Percentiles rank a stretch among this genome's conserved stretches.
These are phyloP conservation scores for Entomobrya multifasciata DNA, from an alignment of 2,888 invertebrate genomes.

Conservation along the genomic window DNA sequence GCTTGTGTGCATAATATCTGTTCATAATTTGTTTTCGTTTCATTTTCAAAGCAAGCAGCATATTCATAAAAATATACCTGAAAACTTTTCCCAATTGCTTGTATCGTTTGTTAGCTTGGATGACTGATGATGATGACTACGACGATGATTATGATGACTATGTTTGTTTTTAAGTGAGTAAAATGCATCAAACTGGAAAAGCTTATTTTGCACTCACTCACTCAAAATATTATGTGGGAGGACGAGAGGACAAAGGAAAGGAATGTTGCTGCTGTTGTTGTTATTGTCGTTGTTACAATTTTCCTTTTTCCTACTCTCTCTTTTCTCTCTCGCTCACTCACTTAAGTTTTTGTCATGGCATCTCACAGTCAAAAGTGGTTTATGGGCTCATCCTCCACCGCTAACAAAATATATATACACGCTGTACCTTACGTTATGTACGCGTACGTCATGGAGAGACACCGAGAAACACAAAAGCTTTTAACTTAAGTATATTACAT, in stretches of 20 bases:
- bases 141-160: no score
- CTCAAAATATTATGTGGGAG: no score
- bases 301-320: no score
- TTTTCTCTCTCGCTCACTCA: no score
- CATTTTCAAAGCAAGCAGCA: background rate
- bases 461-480: slow-evolving; percentile 12
- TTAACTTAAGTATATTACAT: slow-evolving; percentile 15
- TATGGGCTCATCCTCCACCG: slow-evolving; percentile 42
- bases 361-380: slow-evolving; percentile 11
- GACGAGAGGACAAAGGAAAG: slow-evolving; percentile 41
- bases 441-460: slow-evolving; percentile 20
- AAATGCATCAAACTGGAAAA: slow-evolving; percentile 66
- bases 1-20: no score
- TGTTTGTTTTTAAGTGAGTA: slow-evolving; percentile 30
- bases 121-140: no score
- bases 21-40: no score
- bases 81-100: background rate
- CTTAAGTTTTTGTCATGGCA: slow-evolving; percentile 49
- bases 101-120: no score
- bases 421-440: background rate
- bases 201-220: slow-evolving; percentile 48
- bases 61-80: background rate
- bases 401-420: background rate
- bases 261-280: slow-evolving; percentile 34
- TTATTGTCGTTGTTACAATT: no score